These are phyloP conservation scores for Microcebus griseorufus DNA, from an alignment of 2,113 vertebrate genomes.

Conservation along the genomic window DNA sequence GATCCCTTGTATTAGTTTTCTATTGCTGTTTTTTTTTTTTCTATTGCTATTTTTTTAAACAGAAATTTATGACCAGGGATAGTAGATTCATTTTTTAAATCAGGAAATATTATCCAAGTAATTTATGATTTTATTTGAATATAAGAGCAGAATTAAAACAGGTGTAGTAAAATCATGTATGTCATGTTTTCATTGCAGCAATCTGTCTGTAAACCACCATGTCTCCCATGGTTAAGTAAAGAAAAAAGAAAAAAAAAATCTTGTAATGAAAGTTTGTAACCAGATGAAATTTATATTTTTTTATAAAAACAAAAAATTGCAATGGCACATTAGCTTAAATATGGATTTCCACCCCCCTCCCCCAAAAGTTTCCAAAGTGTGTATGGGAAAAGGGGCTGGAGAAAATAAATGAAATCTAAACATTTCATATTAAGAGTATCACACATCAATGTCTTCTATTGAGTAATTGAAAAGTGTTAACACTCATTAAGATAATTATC, in stretches of 20 bases:
- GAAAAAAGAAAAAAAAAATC: neutral
- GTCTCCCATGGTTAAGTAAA: neutral
- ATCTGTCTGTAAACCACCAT: neutral
- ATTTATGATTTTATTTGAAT: constrained; percentile 23
- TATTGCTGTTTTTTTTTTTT: neutral
- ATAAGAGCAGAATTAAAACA: neutral
- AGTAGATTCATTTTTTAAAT: neutral
- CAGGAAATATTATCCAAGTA: neutral
- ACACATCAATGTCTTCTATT: neutral
- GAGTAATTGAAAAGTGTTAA: neutral
- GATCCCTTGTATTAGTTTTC: neutral
- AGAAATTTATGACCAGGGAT: neutral
- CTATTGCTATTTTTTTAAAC: neutral
- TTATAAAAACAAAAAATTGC: neutral
- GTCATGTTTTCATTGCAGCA: neutral
- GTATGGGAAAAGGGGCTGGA: neutral
- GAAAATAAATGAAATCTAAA: neutral
- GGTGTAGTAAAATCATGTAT: neutral
- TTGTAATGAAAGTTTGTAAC: neutral
- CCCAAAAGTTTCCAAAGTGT: neutral
- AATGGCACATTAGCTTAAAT: neutral
- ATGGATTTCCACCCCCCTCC: neutral
- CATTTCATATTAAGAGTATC: neutral
- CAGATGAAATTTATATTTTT: neutral
- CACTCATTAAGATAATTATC: neutral